Conservation (phyloP, 2,113 vertebrate genomes). For the Dasyprocta punctata region DNA sequence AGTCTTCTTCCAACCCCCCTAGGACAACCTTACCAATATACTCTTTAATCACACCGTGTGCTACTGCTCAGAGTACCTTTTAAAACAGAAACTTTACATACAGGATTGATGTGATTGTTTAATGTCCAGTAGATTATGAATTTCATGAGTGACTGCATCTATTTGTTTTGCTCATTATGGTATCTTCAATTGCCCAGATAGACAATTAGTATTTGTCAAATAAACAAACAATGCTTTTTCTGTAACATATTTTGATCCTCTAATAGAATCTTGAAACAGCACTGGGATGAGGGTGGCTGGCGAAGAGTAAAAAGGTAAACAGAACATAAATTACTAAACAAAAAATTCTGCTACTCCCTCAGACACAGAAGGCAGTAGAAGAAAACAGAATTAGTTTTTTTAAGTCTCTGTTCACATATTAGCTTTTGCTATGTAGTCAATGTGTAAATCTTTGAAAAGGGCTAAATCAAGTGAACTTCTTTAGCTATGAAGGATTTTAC, state of each 20-base stretch:
- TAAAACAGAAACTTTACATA: neutral
- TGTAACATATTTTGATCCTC: conserved; percentile 3
- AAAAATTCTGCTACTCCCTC: conserved; percentile 20
- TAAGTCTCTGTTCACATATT: neutral
- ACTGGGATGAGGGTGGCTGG: neutral
- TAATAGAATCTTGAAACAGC: conserved; percentile 14
- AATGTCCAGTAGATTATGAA: neutral
- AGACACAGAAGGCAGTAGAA: conserved; percentile 10
- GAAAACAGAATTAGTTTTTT: neutral
- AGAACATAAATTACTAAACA: conserved; percentile 12
- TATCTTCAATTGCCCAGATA: neutral
- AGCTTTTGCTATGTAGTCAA: neutral
- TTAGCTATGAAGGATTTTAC: neutral
- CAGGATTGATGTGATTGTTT: neutral
- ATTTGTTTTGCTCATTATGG: neutral
- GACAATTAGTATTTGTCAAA: conserved; percentile 24
- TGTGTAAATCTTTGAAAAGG: neutral
- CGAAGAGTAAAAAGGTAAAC: neutral
- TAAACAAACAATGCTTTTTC: conserved; percentile 34
- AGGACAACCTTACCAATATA: neutral
- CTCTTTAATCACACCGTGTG: neutral
- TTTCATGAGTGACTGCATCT: neutral
- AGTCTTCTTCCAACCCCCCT: neutral
- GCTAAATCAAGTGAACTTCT: neutral
- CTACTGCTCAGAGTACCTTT: neutral